Base-by-base conservation (phyloP, 2,113 vertebrate genomes). In the Condylura cristata region DNA sequence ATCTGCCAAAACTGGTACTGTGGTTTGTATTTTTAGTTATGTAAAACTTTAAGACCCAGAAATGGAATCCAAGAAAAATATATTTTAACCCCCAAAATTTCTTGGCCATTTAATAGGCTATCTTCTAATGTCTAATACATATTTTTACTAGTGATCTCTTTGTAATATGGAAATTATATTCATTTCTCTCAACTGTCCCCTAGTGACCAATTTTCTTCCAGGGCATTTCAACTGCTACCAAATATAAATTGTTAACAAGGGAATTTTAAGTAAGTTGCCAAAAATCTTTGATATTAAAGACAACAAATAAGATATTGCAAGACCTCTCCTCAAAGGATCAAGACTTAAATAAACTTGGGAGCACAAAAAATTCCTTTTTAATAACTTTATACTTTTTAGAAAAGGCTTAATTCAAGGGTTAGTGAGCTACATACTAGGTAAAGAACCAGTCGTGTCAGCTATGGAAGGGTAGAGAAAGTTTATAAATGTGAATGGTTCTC, bases 21-120 rank as follows among this genome's bases (percentile, higher is more conserved):
- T n/a, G 68, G 92, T 95, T 91, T 95, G 74, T 95, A 90, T 97
- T 97, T 97, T 97, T 96, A 97, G 95, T 95, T 93, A 79, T 0
- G 11, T 68, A 94, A 95, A 96, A 98, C 81, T 91, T 68, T 89
- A 61, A 93, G 14, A n/a, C 37, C 93, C 96, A 84, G 68, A 97
- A 96, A 94, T 68, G 58, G 48, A 96, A 84, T 76, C 80, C 32
- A 89, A 95, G 65, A 95, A 90, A 93, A 68, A 26, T 89, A 89
- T 71, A 92, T 87, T 89, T 84, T 68, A 86, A 6, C 0, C 37
- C 16, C 1, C 3, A 2, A 51, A 81, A 37, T 92, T 90, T 94
- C 17, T 0, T 32, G 39, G 46, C 53, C 94, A 86, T 93, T 95
- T 93, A 93, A 83, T 94, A 76, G 89, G 80, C 93, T 44, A 72